Base-by-base conservation (phyloP, 2,113 vertebrate genomes). In the Podiceps cristatus region DNA sequence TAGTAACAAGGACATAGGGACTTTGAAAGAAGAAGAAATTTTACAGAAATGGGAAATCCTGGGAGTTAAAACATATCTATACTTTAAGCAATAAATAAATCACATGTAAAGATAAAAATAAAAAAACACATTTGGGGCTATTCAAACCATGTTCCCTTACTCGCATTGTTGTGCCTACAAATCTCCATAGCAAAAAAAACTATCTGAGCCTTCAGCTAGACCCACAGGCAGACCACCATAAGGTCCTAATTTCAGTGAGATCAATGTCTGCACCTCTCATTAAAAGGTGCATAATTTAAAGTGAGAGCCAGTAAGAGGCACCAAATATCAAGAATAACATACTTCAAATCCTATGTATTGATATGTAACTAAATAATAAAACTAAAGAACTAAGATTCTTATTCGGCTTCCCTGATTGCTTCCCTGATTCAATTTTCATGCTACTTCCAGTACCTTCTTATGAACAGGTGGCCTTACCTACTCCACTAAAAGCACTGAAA, bases 211-310 rank as follows among this genome's bases (percentile, higher is more conserved):
- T 71, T 66, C 10, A 63, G 13, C 59, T 0, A 78, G 19, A 55
- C 0, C 1, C 10, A 25, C 24, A 22, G 2, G 9, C 18, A 89
- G 28, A 45, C 9, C 42, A 78, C 14, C 5, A 0, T 4, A 71
- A 49, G 17, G 17, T 29, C 52, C 28, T 44, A 55, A 8, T 23
- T 62, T 68, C 40, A 37, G 8, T 1, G 2, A 72, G 31, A 78
- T 12, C 29, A 45, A 45, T 10, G 64, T 20, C 78, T 62, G 28
- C 59, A 58, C 22, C 66, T 72, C 69, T 7, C 2, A 31, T 20
- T 42, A 68, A 85, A 85, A 85, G 10, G 7, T 25, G 10, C 24
- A 37, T 37, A 86, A 83, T 7, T 27, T 11, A 53, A 81, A 79
- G 19, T 4, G 19, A 59, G 18, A 82, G 33, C 4, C n/a, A 62